A percentile compares a stretch with the other conserved stretches of the same genome.
These are phyloP conservation scores for Myrmecophaga tridactyla DNA, from an alignment of 2,113 vertebrate species.

Conservation along the genomic window DNA sequence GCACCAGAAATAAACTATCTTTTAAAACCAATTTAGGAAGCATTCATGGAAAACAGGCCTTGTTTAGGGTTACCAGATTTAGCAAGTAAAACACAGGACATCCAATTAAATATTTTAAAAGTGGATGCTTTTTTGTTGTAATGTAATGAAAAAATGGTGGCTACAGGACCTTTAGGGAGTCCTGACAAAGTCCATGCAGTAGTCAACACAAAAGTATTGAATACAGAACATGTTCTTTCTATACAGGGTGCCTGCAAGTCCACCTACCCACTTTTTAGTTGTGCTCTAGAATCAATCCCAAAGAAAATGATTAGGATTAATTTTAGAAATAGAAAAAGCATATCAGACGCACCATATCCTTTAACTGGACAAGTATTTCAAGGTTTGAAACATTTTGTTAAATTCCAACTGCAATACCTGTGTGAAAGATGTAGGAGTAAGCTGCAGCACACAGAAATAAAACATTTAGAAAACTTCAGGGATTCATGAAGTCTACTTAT, in stretches of 20 bases:
- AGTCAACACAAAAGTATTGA: not conserved
- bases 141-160: not conserved
- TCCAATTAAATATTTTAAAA: no score
- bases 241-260: not conserved
- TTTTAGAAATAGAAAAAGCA: not conserved
- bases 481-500: not conserved
- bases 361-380: not conserved
- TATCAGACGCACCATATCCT: not conserved
- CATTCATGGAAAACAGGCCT: not conserved
- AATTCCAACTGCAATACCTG: not conserved
- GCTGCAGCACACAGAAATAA: not conserved
- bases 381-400: not conserved
- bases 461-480: not conserved
- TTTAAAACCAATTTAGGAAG: not conserved
- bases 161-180: not conserved
- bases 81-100: not conserved
- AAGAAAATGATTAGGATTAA: not conserved
- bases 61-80: not conserved
- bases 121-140: not conserved
- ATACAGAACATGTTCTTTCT: not conserved
- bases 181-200: not conserved
- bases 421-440: not conserved
- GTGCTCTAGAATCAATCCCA: not conserved
- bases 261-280: not conserved
- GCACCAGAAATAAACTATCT: not conserved